These are phyloP conservation scores for Heliconius cydno DNA, from an alignment of 2,888 invertebrate species.

Conservation along the genomic window DNA sequence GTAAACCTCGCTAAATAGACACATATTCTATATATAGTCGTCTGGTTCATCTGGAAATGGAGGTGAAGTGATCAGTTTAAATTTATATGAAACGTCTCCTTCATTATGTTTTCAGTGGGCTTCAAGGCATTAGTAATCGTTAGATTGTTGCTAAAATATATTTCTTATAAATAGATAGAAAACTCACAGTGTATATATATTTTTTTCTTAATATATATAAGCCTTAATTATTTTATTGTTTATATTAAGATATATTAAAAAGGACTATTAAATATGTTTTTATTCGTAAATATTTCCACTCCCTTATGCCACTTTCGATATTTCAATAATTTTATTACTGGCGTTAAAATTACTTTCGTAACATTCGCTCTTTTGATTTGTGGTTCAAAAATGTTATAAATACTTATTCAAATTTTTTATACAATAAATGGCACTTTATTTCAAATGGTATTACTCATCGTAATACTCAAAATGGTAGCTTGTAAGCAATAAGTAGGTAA, in stretches of 20 bases:
- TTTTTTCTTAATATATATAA: no score
- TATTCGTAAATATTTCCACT: no score
- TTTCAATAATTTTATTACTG: no score
- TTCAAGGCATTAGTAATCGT: not conserved
- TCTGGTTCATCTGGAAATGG: conserved; percentile 28
- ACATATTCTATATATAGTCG: conserved; percentile 18
- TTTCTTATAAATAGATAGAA: not conserved
- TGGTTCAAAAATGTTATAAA: not conserved
- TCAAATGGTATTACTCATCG: not conserved
- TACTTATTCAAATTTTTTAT: not conserved
- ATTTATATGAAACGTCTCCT: not conserved
- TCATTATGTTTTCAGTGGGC: not conserved
- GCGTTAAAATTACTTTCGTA: not conserved
- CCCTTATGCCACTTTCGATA: no score
- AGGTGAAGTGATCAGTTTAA: conserved; percentile 16
- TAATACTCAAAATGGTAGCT: not conserved
- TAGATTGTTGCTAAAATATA: not conserved
- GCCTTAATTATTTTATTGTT: no score
- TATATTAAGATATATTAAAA: no score
- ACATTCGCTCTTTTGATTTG: not conserved
- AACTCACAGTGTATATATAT: no score
- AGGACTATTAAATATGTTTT: no score
- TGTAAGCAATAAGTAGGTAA: not conserved
- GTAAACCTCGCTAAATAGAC: conserved; percentile 52
- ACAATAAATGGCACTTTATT: not conserved